Evolutionary conservation across 2,888 invertebrate species (phyloP).

Genomic region (Mesorhabditis sp.): DNA sequence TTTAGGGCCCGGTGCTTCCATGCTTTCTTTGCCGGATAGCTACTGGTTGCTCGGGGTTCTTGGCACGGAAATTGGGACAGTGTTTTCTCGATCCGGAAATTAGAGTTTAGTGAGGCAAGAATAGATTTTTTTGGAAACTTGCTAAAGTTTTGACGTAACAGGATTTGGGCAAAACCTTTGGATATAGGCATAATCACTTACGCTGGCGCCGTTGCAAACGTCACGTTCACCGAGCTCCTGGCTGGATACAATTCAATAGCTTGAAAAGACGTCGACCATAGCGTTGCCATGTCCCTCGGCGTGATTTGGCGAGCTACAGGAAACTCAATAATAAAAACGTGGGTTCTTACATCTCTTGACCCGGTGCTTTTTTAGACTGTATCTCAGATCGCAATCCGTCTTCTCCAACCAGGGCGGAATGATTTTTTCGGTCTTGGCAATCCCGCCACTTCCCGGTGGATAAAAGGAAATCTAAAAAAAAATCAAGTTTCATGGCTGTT

Average conservation of each 20-base stretch:
- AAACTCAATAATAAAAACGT: no score
- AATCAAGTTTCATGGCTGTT: neutral
- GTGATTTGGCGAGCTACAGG: neutral
- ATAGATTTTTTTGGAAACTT: no score
- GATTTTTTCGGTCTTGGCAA: neutral
- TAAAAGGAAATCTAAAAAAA: neutral
- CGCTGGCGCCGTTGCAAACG: neutral
- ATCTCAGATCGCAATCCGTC: neutral
- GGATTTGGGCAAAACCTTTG: neutral
- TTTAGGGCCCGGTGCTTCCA: no score
- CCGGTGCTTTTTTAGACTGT: no score
- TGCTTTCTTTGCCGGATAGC: no score
- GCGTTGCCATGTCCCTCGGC: neutral
- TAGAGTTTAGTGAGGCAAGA: no score
- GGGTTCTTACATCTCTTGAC: no score
- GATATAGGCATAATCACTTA: neutral
- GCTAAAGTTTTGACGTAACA: no score
- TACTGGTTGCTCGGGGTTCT: no score
- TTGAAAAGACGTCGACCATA: constrained; percentile 2
- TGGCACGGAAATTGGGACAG: no score
- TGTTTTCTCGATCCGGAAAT: no score
- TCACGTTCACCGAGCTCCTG: neutral
- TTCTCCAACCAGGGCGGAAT: constrained; percentile 2
- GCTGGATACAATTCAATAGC: neutral
- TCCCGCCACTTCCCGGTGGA: neutral